Evolutionary conservation across 2,888 invertebrate species (phyloP).

Genomic region (Proisotoma minuta): DNA sequence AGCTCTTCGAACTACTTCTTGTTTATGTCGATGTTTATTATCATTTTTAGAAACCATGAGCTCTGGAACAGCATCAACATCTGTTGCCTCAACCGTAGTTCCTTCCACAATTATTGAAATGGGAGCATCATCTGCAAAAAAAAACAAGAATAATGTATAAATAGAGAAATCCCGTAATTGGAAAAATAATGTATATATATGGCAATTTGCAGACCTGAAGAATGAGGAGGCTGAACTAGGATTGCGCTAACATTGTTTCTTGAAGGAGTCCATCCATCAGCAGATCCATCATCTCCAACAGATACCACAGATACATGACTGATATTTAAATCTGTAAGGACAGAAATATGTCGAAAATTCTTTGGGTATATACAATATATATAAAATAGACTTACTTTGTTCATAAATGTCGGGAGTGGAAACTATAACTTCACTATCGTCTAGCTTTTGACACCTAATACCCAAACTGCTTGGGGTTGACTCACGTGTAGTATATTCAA

Average conservation of each 20-base stretch:
- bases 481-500: constrained; percentile 22
- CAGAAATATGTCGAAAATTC: not conserved
- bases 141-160: not conserved
- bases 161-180: too few species aligned
- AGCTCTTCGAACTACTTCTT: constrained; percentile 14
- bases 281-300: constrained; percentile 65
- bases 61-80: constrained; percentile 50
- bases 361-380: constrained; percentile 1
- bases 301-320: constrained; percentile 89
- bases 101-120: constrained; percentile 56
- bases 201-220: not conserved
- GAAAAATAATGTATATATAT: not conserved
- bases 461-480: constrained; percentile 43
- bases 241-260: constrained; percentile 41
- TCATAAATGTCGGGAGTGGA: constrained; percentile 39
- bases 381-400: constrained; percentile 38
- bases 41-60: constrained; percentile 43
- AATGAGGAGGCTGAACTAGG: constrained; percentile 27
- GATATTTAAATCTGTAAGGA: constrained; percentile 58
- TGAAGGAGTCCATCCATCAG: constrained; percentile 32
- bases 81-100: constrained; percentile 50
- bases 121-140: constrained; percentile 47
- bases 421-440: constrained; percentile 77
- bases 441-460: constrained; percentile 63
- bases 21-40: constrained; percentile 20